A percentile compares a stretch with the other conserved stretches of the same genome.
Evolutionary conservation across 2,888 invertebrate species (phyloP).

Genomic region (Nemotelus nigrinus): DNA sequence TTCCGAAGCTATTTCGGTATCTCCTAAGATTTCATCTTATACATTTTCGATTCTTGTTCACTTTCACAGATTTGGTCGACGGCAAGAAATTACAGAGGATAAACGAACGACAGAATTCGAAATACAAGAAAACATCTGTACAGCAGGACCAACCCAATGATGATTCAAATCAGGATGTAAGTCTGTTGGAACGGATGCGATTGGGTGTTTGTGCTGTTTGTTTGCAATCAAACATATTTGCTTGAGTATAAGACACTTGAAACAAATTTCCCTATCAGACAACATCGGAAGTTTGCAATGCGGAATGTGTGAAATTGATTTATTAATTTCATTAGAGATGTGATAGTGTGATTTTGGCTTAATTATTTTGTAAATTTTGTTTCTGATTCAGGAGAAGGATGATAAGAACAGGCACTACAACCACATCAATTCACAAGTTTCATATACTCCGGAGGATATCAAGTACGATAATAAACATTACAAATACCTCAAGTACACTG

Average conservation of each 20-base stretch:
- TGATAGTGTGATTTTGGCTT: not conserved
- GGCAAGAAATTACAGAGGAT: slow-evolving; percentile 70
- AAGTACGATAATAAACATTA: slow-evolving; percentile 83
- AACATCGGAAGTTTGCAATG: too few species aligned
- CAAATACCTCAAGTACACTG: slow-evolving; percentile 80
- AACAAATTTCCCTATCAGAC: too few species aligned
- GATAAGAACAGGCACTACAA: slow-evolving; percentile 65
- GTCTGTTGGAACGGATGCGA: slow-evolving; percentile 49
- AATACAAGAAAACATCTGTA: slow-evolving; percentile 73
- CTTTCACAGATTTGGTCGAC: slow-evolving; percentile 64
- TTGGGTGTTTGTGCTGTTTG: too few species aligned
- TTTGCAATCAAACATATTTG: too few species aligned
- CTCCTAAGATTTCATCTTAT: not conserved
- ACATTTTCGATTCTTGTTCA: not conserved
- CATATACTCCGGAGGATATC: slow-evolving; percentile 78
- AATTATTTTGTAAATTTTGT: slow-evolving; percentile 13
- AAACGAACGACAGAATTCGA: slow-evolving; percentile 70
- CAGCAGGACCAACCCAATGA: slow-evolving; percentile 61
- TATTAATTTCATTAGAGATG: slow-evolving; percentile 20
- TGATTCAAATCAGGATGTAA: slow-evolving; percentile 63
- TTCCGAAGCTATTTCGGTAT: not conserved
- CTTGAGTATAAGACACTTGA: too few species aligned
- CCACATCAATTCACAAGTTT: slow-evolving; percentile 69
- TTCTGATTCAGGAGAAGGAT: slow-evolving; percentile 55
- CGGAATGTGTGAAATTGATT: too few species aligned